phyloP scores from a whole-genome alignment of 2,888 invertebrate genomes.

The Drosophila nr. perissopoda region DNA sequence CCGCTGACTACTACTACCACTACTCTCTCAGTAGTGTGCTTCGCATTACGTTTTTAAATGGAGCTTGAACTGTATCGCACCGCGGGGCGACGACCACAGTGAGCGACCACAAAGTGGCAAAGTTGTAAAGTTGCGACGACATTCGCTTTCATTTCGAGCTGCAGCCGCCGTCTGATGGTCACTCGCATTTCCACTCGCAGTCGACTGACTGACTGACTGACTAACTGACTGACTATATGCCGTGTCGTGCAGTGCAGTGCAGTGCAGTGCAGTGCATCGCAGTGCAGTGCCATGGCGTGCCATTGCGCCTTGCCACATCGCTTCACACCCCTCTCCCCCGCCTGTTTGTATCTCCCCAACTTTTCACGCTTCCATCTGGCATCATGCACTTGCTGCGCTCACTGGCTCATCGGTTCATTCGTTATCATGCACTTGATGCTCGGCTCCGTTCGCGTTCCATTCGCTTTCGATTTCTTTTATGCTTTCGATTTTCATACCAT shows the following conservation, averaged over 20 bases:
- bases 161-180: slow-evolving; percentile 64
- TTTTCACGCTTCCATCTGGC: slow-evolving; percentile 17
- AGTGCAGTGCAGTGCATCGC: slow-evolving; percentile 34
- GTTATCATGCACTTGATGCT: slow-evolving; percentile 77
- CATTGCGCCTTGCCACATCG: slow-evolving; percentile 67
- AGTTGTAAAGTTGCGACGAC: slow-evolving; percentile 48
- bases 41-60: slow-evolving; percentile 62
- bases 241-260: slow-evolving; percentile 54
- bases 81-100: slow-evolving; percentile 56
- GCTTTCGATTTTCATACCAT: slow-evolving; percentile 79
- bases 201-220: neutral
- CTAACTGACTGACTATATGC: slow-evolving; percentile 22
- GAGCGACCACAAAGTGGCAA: slow-evolving; percentile 36
- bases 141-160: slow-evolving; percentile 76
- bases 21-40: slow-evolving; percentile 22
- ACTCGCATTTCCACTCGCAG: slow-evolving; percentile 51
- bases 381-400: slow-evolving; percentile 49
- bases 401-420: slow-evolving; percentile 57
- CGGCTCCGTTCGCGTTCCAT: slow-evolving; percentile 45
- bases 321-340: slow-evolving; percentile 19
- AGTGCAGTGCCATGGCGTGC: slow-evolving; percentile 47
- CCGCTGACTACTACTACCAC: slow-evolving; percentile 3
- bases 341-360: neutral
- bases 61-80: slow-evolving; percentile 74
- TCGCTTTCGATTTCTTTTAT: slow-evolving; percentile 79